Conservation (phyloP, 2,888 invertebrate species). For the Meteorus cinctellus region DNA sequence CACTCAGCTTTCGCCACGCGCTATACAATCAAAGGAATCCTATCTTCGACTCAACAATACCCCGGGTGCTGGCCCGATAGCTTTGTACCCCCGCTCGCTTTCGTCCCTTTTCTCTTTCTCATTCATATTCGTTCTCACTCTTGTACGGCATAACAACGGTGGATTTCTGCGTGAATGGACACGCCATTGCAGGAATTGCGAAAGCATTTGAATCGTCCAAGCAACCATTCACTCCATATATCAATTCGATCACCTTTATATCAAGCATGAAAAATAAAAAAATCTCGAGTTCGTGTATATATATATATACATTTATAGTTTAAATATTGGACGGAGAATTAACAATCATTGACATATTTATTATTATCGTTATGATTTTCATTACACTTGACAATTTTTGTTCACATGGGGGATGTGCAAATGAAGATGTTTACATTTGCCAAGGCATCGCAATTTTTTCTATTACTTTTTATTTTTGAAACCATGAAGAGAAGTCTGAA, state of each 20-base stretch:
- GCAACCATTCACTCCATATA: constrained; percentile 17
- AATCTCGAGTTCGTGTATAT: background rate
- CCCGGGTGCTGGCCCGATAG: constrained; percentile 57
- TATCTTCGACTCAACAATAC: constrained; percentile 64
- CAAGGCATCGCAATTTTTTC: constrained; percentile 9
- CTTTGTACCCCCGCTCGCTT: constrained; percentile 55
- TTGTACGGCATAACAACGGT: constrained; percentile 54
- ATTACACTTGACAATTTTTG: background rate
- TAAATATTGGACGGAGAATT: too few relatives aligned
- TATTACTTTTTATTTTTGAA: constrained; percentile 26
- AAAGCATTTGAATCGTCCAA: constrained; percentile 47
- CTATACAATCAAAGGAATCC: constrained; percentile 65
- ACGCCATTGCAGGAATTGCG: constrained; percentile 45
- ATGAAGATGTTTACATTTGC: background rate
- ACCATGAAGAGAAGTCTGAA: background rate
- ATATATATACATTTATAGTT: background rate
- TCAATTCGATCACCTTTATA: constrained; percentile 24
- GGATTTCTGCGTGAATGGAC: constrained; percentile 58
- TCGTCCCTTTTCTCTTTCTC: background rate
- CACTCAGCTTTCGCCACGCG: constrained; percentile 8
- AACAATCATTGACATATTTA: too few relatives aligned
- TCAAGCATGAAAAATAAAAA: background rate
- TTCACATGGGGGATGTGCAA: background rate
- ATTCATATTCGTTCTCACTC: background rate
- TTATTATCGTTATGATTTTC: too few relatives aligned